These are phyloP conservation scores for Carcinoscorpius rotundicauda DNA, from an alignment of 1,140 invertebrate genomes.

Conservation along the genomic window DNA sequence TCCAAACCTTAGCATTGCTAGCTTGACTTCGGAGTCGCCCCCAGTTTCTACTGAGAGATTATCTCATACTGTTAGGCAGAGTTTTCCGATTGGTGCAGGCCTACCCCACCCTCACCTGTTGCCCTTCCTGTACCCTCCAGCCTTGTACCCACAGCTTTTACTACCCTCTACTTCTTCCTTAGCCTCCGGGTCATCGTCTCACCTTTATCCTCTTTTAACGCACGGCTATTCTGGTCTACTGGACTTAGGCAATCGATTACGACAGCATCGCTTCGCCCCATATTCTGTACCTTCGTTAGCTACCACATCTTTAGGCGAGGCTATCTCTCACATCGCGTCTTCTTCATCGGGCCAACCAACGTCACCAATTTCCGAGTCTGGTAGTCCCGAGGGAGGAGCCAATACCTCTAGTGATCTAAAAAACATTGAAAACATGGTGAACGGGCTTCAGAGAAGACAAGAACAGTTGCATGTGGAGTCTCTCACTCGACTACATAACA, in stretches of 20 bases:
- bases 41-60: too few relatives aligned
- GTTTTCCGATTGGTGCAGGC: constrained; percentile 50
- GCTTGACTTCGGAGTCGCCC: too few relatives aligned
- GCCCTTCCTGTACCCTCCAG: constrained; percentile 74
- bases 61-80: too few relatives aligned
- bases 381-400: constrained; percentile 35
- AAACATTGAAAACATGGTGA: constrained; percentile 94
- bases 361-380: constrained; percentile 28
- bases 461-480: constrained; percentile 22
- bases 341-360: constrained; percentile 12
- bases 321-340: constrained; percentile 4
- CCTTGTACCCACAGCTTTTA: constrained; percentile 49
- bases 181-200: constrained; percentile 32
- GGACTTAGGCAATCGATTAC: constrained; percentile 25
- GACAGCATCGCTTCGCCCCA: constrained; percentile 63
- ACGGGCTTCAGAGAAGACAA: constrained; percentile 57
- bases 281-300: constrained; percentile 51
- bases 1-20: too few relatives aligned
- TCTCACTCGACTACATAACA: constrained; percentile 25
- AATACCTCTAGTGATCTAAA: constrained; percentile 55
- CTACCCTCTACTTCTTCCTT: constrained; percentile 28
- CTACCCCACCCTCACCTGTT: constrained; percentile 63
- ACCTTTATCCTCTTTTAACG: constrained; percentile 30
- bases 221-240: too few relatives aligned
- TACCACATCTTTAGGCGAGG: background rate